Evolutionary conservation across 2,113 vertebrate species (phyloP).

Genomic region (Typhlomys cinereus): DNA sequence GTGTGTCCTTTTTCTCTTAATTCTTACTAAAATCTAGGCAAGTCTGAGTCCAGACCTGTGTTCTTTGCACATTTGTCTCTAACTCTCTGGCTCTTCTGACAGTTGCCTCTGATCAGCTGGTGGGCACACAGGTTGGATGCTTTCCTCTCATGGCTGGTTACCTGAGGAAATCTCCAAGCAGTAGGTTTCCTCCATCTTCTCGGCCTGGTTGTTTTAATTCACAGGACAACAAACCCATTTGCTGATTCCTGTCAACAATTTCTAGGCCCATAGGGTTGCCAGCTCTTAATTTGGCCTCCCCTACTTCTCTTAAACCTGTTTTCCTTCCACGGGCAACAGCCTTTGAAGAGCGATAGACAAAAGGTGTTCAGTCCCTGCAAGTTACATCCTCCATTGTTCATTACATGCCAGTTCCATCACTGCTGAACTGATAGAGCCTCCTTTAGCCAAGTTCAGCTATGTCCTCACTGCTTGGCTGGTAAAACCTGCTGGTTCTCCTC

Average conservation of each 20-base stretch:
- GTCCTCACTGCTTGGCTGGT: neutral
- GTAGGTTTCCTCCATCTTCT: slow-evolving; percentile 3
- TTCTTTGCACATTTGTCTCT: neutral
- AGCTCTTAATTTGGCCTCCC: neutral
- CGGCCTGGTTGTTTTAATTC: slow-evolving; percentile 24
- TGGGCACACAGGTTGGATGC: slow-evolving; percentile 15
- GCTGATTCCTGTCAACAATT: neutral
- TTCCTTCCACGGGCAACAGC: neutral
- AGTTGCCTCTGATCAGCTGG: neutral
- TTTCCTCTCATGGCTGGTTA: neutral
- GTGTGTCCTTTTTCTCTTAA: neutral
- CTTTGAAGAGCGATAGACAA: neutral
- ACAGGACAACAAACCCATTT: neutral
- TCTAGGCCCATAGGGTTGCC: neutral
- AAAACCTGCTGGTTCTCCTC: neutral
- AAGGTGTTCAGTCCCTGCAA: neutral
- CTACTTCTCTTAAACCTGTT: neutral
- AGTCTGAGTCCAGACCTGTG: neutral
- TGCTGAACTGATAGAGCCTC: neutral
- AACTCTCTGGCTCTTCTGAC: neutral
- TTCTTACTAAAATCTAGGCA: neutral
- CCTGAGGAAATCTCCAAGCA: slow-evolving; percentile 39
- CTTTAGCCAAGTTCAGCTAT: neutral
- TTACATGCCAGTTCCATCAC: neutral
- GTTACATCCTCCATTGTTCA: neutral